A percentile compares a stretch with the other conserved stretches of the same genome.
phyloP scores from a whole-genome alignment of 1,140 invertebrate species.

The Listronotus bonariensis region DNA sequence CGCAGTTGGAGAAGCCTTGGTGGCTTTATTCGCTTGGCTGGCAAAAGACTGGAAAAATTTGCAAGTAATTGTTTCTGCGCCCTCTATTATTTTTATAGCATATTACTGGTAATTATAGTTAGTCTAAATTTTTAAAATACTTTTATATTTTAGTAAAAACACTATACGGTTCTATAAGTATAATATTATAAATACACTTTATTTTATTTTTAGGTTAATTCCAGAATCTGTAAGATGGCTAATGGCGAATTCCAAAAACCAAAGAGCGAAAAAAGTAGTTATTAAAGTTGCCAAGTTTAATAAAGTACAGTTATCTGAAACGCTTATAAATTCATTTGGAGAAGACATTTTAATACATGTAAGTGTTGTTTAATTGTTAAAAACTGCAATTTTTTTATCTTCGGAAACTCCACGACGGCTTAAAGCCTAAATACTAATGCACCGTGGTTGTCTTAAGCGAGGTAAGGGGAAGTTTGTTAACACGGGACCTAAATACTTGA shows the following conservation, averaged over 20 bases:
- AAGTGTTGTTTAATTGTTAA: no score
- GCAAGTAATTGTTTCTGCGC: constrained; percentile 62
- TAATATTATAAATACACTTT: no score
- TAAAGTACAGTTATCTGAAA: constrained; percentile 58
- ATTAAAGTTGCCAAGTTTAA: constrained; percentile 61
- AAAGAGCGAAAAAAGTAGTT: constrained; percentile 61
- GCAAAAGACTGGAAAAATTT: constrained; percentile 65
- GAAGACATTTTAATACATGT: constrained; percentile 15
- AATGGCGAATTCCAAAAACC: constrained; percentile 58
- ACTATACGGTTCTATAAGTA: no score
- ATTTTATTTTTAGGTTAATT: constrained; percentile 58
- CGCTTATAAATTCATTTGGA: constrained; percentile 53
- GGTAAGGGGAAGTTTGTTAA: no score
- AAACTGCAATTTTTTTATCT: no score
- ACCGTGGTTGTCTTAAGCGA: no score
- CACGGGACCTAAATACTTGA: no score
- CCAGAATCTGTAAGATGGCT: constrained; percentile 70
- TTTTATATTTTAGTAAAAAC: no score
- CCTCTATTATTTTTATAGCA: constrained; percentile 60
- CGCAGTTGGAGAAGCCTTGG: constrained; percentile 65
- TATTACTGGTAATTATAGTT: constrained; percentile 68
- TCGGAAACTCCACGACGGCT: no score
- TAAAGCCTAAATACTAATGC: no score
- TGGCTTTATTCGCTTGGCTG: constrained; percentile 64
- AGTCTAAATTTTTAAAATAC: background rate